These are phyloP conservation scores for Hyla sarda DNA, from an alignment of 2,113 vertebrate species.

Conservation along the genomic window DNA sequence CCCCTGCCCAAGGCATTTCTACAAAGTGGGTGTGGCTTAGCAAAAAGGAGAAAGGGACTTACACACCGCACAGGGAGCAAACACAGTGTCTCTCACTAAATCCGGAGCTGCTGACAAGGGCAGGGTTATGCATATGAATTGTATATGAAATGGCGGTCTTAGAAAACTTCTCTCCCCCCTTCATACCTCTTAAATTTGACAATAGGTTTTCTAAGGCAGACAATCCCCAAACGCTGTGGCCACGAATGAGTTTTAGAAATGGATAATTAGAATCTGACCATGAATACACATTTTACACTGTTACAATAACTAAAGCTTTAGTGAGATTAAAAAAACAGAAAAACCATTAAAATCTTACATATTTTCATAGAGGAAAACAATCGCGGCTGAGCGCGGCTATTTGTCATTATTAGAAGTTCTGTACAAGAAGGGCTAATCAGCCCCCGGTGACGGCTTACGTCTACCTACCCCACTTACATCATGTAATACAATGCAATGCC, in stretches of 20 bases:
- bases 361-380: slow-evolving; percentile 5
- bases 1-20: too few species aligned
- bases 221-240: not conserved
- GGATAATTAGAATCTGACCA: not conserved
- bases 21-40: too few species aligned
- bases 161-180: too few species aligned
- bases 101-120: too few species aligned
- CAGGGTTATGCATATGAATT: too few species aligned
- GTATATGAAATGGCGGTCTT: too few species aligned
- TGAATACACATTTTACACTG: not conserved
- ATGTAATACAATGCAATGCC: not conserved
- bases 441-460: not conserved
- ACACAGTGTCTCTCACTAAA: too few species aligned
- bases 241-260: not conserved
- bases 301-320: not conserved
- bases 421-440: slow-evolving; percentile 27
- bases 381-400: not conserved
- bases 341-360: not conserved
- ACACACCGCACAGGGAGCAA: too few species aligned
- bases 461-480: not conserved
- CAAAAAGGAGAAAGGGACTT: too few species aligned
- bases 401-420: not conserved
- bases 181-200: too few species aligned
- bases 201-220: not conserved
- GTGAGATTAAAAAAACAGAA: not conserved